Base-by-base conservation (phyloP, 2,113 vertebrate species). In the Pteronura brasiliensis region DNA sequence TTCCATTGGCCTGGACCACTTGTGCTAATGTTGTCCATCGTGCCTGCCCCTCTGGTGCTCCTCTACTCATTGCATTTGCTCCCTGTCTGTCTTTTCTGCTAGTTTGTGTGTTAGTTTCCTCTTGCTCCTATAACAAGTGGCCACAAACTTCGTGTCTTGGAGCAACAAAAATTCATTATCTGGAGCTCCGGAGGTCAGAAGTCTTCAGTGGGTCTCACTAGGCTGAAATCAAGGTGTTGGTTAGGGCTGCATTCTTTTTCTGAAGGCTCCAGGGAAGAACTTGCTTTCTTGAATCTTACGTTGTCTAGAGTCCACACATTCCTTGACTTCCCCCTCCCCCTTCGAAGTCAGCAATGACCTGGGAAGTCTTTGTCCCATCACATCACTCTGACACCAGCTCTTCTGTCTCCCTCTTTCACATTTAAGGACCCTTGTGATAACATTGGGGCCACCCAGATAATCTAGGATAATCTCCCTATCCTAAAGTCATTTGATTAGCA, bases 1-100 rank as follows among this genome's bases (percentile, higher is more conserved):
- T 72, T 74, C 42, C 18, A 23, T 29, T 7, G 42, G 29, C 21
- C 55, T 34, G 17, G 21, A 72, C 20, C 10, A 6, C n/a, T 31
- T 49, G 81, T 15, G 65, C 34, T 59, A 15, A 29, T 17, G 74
- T 20, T 69, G 36, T 47, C 2, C 31, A 4, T 21, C 4, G 31
- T 34, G 25, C 1, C 11, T 20, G 42, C 1, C 13, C 34, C 63
- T 79, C 1, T 61, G 7, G 18, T 5, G 1, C 0, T 36, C 34
- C 23, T 31, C 13, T 7, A 42, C 61, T 34, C n/a, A 23, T 42
- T 39, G 20, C 11, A 3, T 36, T 42, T 39, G 55, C 20, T 57
- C 27, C 25, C 55, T 20, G 8, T 42, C 59, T 29, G 4, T 14
- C n/a, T 95, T 29, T 92, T 44, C 59, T 25, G 7, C 18, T 84